A percentile compares a stretch with the other conserved stretches of the same genome.
These are phyloP conservation scores for Ceratitis capitata DNA, from an alignment of 1,140 invertebrate species.

Conservation along the genomic window DNA sequence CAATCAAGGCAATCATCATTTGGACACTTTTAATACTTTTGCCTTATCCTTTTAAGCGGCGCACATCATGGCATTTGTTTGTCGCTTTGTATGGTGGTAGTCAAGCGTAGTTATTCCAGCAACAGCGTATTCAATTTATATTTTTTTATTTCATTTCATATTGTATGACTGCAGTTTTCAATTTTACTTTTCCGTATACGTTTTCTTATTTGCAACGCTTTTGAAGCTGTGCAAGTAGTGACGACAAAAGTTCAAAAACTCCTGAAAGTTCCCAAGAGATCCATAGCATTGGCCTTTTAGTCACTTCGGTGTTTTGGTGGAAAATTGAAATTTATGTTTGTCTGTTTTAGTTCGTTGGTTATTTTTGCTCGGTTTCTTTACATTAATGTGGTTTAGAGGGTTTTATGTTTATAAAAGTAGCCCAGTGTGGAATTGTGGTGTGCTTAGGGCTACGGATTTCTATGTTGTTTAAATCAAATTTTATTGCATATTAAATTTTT, in stretches of 20 bases:
- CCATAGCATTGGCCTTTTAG: conserved; percentile 21
- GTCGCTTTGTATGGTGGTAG: neutral
- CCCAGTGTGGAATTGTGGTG: too few species aligned
- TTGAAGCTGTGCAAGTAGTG: neutral
- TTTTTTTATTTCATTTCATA: neutral
- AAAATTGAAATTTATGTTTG: conserved; percentile 36
- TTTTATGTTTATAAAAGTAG: too few species aligned
- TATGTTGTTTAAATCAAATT: too few species aligned
- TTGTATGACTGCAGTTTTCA: conserved; percentile 14
- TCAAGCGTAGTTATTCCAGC: neutral
- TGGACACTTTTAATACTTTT: conserved; percentile 37
- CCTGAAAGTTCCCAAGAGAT: conserved; percentile 37
- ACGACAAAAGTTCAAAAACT: conserved; percentile 34
- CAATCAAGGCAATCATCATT: conserved; percentile 38
- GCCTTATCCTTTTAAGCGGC: conserved; percentile 29
- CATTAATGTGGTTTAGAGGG: neutral
- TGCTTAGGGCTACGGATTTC: too few species aligned
- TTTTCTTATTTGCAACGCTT: neutral
- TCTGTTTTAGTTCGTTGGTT: neutral
- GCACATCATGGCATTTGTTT: conserved; percentile 2
- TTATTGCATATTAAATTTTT: too few species aligned
- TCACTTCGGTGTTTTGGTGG: conserved; percentile 4
- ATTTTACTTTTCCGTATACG: neutral
- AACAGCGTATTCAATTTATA: neutral
- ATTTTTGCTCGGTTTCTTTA: too few species aligned